Evolutionary conservation across 1,140 invertebrate genomes (phyloP).

Genomic region (Drosophila baimaii): DNA sequence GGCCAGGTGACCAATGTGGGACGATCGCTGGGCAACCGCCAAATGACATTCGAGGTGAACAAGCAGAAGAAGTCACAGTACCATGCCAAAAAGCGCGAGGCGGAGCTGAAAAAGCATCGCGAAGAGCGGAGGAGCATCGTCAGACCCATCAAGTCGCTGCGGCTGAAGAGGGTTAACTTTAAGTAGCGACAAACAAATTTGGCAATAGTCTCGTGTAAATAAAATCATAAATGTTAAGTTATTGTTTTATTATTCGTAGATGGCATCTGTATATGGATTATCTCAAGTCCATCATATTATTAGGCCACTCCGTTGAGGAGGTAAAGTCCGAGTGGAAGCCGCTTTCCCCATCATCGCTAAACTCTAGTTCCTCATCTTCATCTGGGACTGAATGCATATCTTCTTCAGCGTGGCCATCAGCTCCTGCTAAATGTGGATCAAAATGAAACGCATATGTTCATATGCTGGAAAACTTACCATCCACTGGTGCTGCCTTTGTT

Average conservation of each 20-base stretch:
- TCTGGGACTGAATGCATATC: not conserved
- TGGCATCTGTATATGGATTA: too few relatives aligned
- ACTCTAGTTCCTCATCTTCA: not conserved
- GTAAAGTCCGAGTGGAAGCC: conserved; percentile 14
- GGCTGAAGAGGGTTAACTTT: conserved; percentile 83
- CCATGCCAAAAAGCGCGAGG: conserved; percentile 84
- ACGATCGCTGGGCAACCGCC: conserved; percentile 87
- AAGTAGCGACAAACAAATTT: conserved; percentile 59
- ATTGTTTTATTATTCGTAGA: conserved; percentile 13
- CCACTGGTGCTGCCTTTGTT: not conserved
- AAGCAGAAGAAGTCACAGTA: conserved; percentile 85
- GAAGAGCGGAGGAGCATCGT: conserved; percentile 90
- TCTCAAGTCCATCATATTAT: not conserved
- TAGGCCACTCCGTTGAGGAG: not conserved
- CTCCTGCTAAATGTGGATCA: not conserved
- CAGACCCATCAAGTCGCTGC: conserved; percentile 86
- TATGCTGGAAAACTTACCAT: not conserved
- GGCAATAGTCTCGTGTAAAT: conserved; percentile 47
- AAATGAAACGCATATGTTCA: too few relatives aligned
- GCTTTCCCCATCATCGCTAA: conserved; percentile 14
- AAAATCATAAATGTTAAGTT: conserved; percentile 56
- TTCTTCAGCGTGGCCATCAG: not conserved
- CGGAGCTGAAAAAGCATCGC: conserved; percentile 87
- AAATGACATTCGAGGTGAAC: conserved; percentile 90
- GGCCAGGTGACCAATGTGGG: conserved; percentile 87